Evolutionary conservation across 1,140 invertebrate species (phyloP).

Genomic region (Camponotus pennsylvanicus): DNA sequence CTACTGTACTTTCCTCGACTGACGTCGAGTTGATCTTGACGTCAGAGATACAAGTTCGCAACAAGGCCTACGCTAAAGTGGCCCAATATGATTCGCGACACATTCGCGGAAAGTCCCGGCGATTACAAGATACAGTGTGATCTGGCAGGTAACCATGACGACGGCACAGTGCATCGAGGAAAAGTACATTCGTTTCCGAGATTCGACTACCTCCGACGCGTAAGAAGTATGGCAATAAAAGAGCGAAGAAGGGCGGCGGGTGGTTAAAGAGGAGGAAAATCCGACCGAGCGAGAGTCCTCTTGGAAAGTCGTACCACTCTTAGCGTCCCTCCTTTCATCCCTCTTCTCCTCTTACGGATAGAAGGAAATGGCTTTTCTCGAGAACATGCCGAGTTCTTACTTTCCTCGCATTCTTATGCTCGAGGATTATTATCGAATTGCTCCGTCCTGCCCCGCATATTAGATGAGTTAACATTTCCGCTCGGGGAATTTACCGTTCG

Average conservation of each 20-base stretch:
- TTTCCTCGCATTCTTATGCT: slow-evolving; percentile 22
- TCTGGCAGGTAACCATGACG: slow-evolving; percentile 72
- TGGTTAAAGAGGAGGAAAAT: slow-evolving; percentile 36
- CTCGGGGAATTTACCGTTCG: neutral
- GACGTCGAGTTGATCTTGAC: neutral
- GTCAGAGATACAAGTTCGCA: slow-evolving; percentile 36
- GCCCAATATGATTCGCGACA: slow-evolving; percentile 66
- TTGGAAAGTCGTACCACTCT: slow-evolving; percentile 7
- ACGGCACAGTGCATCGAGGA: slow-evolving; percentile 76
- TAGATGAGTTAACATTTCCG: slow-evolving; percentile 21
- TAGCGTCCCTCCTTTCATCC: neutral
- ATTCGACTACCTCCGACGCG: slow-evolving; percentile 12
- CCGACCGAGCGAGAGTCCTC: slow-evolving; percentile 7
- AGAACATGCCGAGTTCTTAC: neutral
- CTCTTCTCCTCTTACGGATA: neutral
- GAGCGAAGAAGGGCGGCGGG: neutral
- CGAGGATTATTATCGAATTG: slow-evolving; percentile 34
- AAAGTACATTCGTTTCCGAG: slow-evolving; percentile 67
- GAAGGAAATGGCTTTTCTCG: slow-evolving; percentile 32
- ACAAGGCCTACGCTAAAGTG: slow-evolving; percentile 42
- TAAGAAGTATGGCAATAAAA: slow-evolving; percentile 26
- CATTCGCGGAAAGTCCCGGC: slow-evolving; percentile 65
- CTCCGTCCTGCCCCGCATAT: neutral
- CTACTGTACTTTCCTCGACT: slow-evolving; percentile 2
- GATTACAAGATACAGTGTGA: slow-evolving; percentile 67